A percentile compares a stretch with the other conserved stretches of the same genome.
phyloP scores from a whole-genome alignment of 2,113 vertebrate genomes.

The Rhynchopsitta pachyrhyncha region DNA sequence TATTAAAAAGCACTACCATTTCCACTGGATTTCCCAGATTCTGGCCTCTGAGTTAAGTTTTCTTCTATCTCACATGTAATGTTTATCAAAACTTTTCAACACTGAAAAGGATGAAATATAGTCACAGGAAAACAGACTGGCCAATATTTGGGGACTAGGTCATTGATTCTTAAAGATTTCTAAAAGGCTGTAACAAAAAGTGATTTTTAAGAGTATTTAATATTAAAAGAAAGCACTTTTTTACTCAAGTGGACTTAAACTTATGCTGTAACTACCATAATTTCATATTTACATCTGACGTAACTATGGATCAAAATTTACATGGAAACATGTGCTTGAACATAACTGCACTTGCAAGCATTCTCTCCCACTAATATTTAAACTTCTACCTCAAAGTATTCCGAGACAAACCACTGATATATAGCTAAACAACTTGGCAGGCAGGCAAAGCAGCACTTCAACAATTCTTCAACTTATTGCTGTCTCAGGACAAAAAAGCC shows the following conservation, averaged over 20 bases:
- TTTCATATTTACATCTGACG: not conserved
- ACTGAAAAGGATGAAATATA: not conserved
- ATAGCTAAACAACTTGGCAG: not conserved
- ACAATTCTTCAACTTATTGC: slow-evolving; percentile 24
- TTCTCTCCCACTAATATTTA: not conserved
- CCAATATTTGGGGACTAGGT: not conserved
- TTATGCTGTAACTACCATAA: not conserved
- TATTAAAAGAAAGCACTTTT: not conserved
- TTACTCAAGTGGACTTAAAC: not conserved
- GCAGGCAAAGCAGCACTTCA: not conserved
- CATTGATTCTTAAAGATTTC: not conserved
- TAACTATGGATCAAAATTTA: not conserved
- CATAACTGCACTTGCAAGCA: not conserved
- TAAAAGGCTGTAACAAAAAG: not conserved
- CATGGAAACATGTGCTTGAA: not conserved
- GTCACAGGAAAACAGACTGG: not conserved
- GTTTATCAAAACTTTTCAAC: not conserved
- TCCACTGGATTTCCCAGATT: not conserved
- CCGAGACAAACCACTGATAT: not conserved
- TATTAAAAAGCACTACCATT: not conserved
- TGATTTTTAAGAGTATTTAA: not conserved
- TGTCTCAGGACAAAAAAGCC: slow-evolving; percentile 33
- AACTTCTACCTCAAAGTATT: not conserved
- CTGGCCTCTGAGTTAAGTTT: not conserved
- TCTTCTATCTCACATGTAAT: not conserved